These are phyloP conservation scores for Perdita meconis DNA, from an alignment of 2,888 invertebrate genomes.

Conservation along the genomic window DNA sequence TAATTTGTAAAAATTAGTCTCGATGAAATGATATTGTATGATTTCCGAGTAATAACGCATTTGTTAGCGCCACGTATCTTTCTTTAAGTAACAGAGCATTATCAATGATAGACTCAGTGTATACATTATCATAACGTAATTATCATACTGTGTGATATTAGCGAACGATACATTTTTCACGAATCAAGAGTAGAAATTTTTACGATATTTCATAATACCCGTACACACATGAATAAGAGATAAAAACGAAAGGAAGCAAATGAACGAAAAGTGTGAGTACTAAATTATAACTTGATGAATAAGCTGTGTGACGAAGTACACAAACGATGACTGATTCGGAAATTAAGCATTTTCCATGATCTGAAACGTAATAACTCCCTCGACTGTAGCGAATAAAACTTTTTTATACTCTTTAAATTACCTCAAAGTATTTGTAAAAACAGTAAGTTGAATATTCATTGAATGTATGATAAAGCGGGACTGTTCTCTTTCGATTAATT, in stretches of 20 bases:
- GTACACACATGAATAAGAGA: constrained; percentile 62
- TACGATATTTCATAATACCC: constrained; percentile 59
- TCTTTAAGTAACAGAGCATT: constrained; percentile 38
- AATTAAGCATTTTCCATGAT: constrained; percentile 45
- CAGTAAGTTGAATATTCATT: constrained; percentile 1
- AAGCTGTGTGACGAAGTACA: constrained; percentile 52
- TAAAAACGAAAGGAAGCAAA: constrained; percentile 38
- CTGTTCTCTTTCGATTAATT: constrained; percentile 32
- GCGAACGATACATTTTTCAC: constrained; percentile 67
- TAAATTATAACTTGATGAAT: constrained; percentile 55
- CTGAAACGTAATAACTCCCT: constrained; percentile 30
- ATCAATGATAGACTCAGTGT: constrained; percentile 63
- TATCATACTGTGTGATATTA: constrained; percentile 74
- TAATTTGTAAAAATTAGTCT: constrained; percentile 26
- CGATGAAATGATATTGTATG: constrained; percentile 43
- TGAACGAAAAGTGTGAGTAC: constrained; percentile 34
- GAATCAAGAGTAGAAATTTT: constrained; percentile 53
- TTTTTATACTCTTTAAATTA: constrained; percentile 54
- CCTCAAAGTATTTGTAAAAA: constrained; percentile 38
- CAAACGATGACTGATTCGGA: constrained; percentile 41
- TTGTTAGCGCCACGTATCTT: constrained; percentile 49
- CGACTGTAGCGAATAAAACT: constrained; percentile 38
- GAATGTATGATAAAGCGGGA: constrained; percentile 27
- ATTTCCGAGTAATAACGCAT: constrained; percentile 33
- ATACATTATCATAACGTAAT: constrained; percentile 64